Evolutionary conservation across 2,113 vertebrate species (phyloP), one percentile per base, ranked within the genome.

Genomic region (Amphiprion ocellaris): DNA sequence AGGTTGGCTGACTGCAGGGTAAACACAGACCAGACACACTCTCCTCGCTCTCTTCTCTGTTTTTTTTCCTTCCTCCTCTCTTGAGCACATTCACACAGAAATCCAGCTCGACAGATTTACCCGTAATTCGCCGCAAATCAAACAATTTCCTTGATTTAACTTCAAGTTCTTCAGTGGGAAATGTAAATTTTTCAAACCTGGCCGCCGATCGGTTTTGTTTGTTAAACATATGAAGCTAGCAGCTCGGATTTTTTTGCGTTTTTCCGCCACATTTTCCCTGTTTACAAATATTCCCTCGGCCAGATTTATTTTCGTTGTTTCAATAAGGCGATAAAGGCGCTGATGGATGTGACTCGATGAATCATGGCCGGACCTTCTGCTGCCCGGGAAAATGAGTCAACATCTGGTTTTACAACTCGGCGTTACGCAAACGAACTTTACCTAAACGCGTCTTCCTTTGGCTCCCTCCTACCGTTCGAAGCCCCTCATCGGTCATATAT

Each of bases 21-120:
- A 94, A 94, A 93, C 92, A 93, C 87, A 92, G 89, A 89, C 87
- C 90, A 91, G 88, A 90, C 90, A 86, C 81, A 83, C 85, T 74
- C 79, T 55, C 70, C 46, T 71, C 72, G 61, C 79, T 61, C 68
- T 50, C 37, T 37, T 49, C 23, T 11, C 50, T 50, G 52, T 52
- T n/a, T 60, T 39, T 68, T 58, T 47, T 58, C 16, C 3, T n/a
- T 30, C 4, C 39, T 46, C 4, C 59, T 28, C 67, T 69, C 46
- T 66, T 24, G 26, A 26, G 26, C 26, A 26, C 26, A 26, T 26
- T 14, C 61, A 44, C 14, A 73, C 47, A n/a, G 19, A 79, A n/a
- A 26, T 1, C 33, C 46, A 65, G 74, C 67, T 60, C 41, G n/a
- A 49, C 67, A 49, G 56, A 77, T 85, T 65, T 66, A 77, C 52